Percentiles rank a stretch among this genome's conserved stretches.
Conservation (phyloP, 2,113 vertebrate species). For the Python bivittatus region DNA sequence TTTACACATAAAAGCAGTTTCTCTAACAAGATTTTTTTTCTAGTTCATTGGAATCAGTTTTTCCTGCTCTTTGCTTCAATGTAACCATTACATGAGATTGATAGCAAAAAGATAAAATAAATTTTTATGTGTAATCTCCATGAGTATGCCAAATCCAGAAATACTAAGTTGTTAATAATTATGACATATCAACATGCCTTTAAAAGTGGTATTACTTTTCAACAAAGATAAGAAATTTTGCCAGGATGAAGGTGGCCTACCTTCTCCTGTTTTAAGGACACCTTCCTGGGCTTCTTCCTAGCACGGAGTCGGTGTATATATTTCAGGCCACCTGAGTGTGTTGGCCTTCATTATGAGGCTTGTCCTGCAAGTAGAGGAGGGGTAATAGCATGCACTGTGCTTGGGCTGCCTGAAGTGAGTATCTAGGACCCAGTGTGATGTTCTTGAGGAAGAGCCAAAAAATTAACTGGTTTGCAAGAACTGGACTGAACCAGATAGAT, state of each 20-base stretch:
- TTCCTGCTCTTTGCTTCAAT: not conserved
- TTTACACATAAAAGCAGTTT: conserved; percentile 18
- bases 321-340: not conserved
- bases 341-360: not conserved
- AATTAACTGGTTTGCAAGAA: not conserved
- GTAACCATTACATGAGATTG: not conserved
- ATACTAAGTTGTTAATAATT: not conserved
- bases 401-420: not conserved
- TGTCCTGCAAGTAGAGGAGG: not conserved
- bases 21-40: not conserved
- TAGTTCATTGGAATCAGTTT: not conserved
- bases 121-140: not conserved
- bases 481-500: not conserved
- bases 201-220: not conserved
- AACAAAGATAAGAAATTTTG: not conserved
- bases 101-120: not conserved
- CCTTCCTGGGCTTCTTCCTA: not conserved
- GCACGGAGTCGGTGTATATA: not conserved
- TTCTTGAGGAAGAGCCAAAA: not conserved
- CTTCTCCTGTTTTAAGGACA: not conserved
- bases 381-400: not conserved
- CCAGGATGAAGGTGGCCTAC: not conserved
- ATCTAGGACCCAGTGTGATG: not conserved
- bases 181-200: not conserved
- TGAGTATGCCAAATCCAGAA: not conserved